These are phyloP conservation scores for Pelobates fuscus DNA, from an alignment of 2,113 vertebrate genomes.

Conservation along the genomic window DNA sequence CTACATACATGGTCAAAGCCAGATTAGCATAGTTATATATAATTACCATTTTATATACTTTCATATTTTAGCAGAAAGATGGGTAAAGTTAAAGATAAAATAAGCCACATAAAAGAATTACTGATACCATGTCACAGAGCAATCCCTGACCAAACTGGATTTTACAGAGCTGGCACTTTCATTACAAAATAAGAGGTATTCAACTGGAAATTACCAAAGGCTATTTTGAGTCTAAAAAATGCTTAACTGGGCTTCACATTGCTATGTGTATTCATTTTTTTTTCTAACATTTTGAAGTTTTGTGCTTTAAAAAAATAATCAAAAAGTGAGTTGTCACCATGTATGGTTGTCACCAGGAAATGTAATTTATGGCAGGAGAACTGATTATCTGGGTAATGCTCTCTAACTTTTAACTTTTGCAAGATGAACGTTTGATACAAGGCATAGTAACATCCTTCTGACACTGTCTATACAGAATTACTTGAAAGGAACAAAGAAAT, in stretches of 20 bases:
- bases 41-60: neutral
- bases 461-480: neutral
- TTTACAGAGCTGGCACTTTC: neutral
- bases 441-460: neutral
- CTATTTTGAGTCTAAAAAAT: conserved; percentile 6
- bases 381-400: conserved; percentile 17
- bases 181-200: neutral
- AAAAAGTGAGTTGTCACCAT: conserved; percentile 3
- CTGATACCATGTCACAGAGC: neutral
- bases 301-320: neutral
- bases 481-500: too few relatives aligned
- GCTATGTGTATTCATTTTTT: neutral
- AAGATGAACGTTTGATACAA: conserved; percentile 13
- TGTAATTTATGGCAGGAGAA: conserved; percentile 13
- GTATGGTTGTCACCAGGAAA: conserved; percentile 3
- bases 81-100: too few relatives aligned
- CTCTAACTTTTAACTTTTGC: neutral
- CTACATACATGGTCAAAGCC: too few relatives aligned
- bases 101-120: too few relatives aligned
- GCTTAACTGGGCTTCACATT: neutral
- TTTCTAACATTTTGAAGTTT: conserved; percentile 8
- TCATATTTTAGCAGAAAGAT: neutral
- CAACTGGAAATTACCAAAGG: neutral
- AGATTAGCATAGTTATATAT: too few relatives aligned
- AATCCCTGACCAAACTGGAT: neutral